phyloP scores from a whole-genome alignment of 2,113 vertebrate species.

The Desmodus rotundus region DNA sequence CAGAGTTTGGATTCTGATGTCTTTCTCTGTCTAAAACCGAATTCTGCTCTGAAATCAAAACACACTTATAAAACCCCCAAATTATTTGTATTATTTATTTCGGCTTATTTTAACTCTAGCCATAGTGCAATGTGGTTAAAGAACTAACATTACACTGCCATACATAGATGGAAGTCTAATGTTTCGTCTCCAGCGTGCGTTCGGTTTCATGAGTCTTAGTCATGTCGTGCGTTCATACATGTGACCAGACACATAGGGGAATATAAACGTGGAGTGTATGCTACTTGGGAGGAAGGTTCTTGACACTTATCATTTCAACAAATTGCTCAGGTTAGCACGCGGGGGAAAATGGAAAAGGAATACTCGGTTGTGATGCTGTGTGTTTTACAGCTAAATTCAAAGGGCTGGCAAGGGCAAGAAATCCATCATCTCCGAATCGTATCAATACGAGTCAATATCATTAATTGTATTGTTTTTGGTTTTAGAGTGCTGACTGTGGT shows the following conservation, averaged over 20 bases:
- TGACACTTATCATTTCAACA: conserved; percentile 30
- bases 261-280: conserved; percentile 28
- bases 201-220: conserved; percentile 25
- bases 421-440: background rate
- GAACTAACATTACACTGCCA: background rate
- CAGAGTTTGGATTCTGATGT: background rate
- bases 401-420: conserved; percentile 6
- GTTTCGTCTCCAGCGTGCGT: conserved; percentile 18
- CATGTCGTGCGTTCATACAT: conserved; percentile 16
- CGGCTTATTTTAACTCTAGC: background rate
- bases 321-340: background rate
- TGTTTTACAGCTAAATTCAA: conserved; percentile 28
- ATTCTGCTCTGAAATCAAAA: conserved; percentile 4
- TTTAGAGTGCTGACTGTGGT: background rate
- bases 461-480: background rate
- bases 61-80: background rate
- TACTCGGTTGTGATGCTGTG: background rate
- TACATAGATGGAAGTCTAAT: background rate
- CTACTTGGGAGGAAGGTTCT: conserved; percentile 9
- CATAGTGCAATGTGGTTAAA: conserved; percentile 8
- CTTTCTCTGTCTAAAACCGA: background rate
- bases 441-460: background rate
- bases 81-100: conserved; percentile 14
- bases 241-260: background rate
- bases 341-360: background rate